These are phyloP conservation scores for Busseola fusca DNA, from an alignment of 2,888 invertebrate species.

Conservation along the genomic window DNA sequence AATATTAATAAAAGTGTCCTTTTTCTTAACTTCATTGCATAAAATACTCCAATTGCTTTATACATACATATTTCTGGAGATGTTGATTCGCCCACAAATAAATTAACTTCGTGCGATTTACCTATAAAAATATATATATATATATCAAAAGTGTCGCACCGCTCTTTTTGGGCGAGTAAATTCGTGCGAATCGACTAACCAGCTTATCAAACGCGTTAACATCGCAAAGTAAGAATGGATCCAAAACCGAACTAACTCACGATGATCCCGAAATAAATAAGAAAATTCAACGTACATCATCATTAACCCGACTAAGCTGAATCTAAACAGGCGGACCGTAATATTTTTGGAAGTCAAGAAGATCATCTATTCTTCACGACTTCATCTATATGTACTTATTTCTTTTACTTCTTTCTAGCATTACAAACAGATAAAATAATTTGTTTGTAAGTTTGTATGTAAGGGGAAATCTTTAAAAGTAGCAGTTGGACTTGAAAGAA, in stretches of 20 bases:
- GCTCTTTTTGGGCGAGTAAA: neutral
- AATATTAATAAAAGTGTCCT: neutral
- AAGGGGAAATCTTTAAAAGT: too few relatives aligned
- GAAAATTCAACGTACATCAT: neutral
- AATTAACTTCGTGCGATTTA: neutral
- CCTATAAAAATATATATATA: too few relatives aligned
- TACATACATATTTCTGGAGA: neutral
- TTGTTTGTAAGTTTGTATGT: too few relatives aligned
- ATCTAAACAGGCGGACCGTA: neutral
- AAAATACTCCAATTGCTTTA: neutral
- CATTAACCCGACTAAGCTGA: conserved; percentile 1
- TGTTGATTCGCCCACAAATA: neutral
- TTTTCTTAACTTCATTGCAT: neutral
- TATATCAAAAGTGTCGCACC: neutral
- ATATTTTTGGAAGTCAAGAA: neutral
- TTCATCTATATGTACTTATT: too few relatives aligned
- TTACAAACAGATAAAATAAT: too few relatives aligned
- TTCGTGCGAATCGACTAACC: neutral
- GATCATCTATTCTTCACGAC: conserved; percentile 5
- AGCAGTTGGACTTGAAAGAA: too few relatives aligned
- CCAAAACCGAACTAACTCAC: neutral
- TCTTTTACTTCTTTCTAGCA: too few relatives aligned
- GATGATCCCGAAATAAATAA: neutral
- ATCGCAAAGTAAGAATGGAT: neutral
- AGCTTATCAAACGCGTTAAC: neutral